Conservation (phyloP, 2,797 vertebrate species). For the Dryobates pubescens region DNA sequence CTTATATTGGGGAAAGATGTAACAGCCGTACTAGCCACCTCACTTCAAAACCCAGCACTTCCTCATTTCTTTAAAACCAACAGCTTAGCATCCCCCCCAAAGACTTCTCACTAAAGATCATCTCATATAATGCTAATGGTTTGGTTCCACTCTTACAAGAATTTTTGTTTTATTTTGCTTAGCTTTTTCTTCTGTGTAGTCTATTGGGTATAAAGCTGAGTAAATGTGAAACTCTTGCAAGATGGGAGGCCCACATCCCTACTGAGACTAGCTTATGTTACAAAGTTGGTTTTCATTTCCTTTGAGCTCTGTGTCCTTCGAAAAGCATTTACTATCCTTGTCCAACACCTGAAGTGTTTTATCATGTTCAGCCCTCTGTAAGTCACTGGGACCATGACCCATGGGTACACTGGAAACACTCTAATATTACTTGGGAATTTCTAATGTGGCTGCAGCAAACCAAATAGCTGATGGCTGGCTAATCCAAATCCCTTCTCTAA, state of each 20-base stretch:
- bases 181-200: background rate
- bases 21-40: background rate
- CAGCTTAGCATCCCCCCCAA: background rate
- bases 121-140: background rate
- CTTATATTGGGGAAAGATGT: background rate
- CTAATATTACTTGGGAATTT: background rate
- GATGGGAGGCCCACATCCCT: slow-evolving; percentile 34
- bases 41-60: background rate
- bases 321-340: slow-evolving; percentile 16
- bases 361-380: background rate
- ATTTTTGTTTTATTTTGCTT: background rate
- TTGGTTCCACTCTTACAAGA: background rate
- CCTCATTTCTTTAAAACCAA: background rate
- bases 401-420: background rate
- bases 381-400: background rate
- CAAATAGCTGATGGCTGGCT: background rate
- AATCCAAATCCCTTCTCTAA: slow-evolving; percentile 12
- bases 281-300: slow-evolving; percentile 59
- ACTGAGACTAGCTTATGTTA: slow-evolving; percentile 12
- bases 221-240: background rate
- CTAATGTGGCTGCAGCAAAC: background rate
- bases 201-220: background rate
- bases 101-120: background rate
- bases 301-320: slow-evolving; percentile 16
- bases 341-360: slow-evolving; percentile 41